Evolutionary conservation across 2,888 invertebrate species (phyloP), one percentile per base, ranked within the genome.

Genomic region (Ellobium chinense): DNA sequence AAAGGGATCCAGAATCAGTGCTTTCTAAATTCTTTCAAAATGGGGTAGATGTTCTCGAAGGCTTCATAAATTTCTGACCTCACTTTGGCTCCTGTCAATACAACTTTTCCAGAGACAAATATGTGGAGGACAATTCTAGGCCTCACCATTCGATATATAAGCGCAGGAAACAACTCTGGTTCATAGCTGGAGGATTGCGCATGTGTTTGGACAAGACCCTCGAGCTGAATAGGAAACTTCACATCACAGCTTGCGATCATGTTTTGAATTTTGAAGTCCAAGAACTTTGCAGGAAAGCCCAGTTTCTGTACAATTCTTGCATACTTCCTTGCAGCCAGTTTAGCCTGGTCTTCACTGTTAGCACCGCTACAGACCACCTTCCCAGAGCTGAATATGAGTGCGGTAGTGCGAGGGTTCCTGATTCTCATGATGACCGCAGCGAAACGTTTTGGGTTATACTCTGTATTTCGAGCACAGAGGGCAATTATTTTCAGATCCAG

Each of bases 41-140:
- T 98, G 0, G 98, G 98, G 93, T 98, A 97, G 90, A 99, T 99
- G 90, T 97, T 97, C 88, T 97, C 97, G 88, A 99, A 94, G 24
- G 99, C 97, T 91, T 98, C 98, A 92, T 96, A 96, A 63, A 99
- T 96, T 91, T 99, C 98, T 90, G 95, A 95, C 86, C 98, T 95
- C 69, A 96, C 96, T 94, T 99, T 99, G 39, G 97, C 99, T 85
- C 99, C 98, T 90, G 99, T 99, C 84, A 99, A 96, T 1, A 99
- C 99, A 86, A 99, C 96, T 95, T 99, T 99, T 78, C 99, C 99
- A 93, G 99, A 99, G 0, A 99, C 99, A 94, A 99, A 99, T 93
- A 99, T 99, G 18, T 99, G 94, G 84, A 99, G 94, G 4, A 99
- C 99, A 85, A 99, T 96, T 86, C 98, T 95, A 0, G 99, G 99